Evolutionary conservation across 2,797 vertebrate species (phyloP).

Genomic region (Microcaecilia unicolor): DNA sequence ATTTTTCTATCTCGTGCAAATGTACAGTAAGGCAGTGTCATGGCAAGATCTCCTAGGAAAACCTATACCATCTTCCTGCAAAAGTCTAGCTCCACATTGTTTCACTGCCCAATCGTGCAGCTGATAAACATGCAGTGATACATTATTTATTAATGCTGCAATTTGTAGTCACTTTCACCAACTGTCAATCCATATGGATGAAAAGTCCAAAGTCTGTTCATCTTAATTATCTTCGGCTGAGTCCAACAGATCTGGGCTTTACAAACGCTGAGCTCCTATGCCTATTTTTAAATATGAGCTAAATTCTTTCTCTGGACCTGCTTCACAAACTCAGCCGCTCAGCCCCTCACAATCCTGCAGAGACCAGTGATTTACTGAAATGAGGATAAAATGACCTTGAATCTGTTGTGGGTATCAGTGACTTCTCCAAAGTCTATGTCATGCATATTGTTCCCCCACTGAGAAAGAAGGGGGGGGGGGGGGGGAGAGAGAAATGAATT

Average conservation of each 20-base stretch:
- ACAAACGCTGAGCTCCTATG: slow-evolving; percentile 22
- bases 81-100: slow-evolving; percentile 1
- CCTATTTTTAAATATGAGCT: slow-evolving; percentile 38
- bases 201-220: slow-evolving; percentile 28
- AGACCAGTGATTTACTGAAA: slow-evolving; percentile 51
- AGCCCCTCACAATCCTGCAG: slow-evolving; percentile 6
- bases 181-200: slow-evolving; percentile 28
- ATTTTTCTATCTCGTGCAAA: too few relatives aligned
- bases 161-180: slow-evolving; percentile 29
- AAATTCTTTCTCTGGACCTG: slow-evolving; percentile 13
- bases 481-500: slow-evolving; percentile 27
- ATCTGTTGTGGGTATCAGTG: slow-evolving; percentile 44
- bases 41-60: too few relatives aligned
- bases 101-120: slow-evolving; percentile 2
- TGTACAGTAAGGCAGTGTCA: too few relatives aligned
- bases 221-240: slow-evolving; percentile 37
- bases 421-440: slow-evolving; percentile 63
- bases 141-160: slow-evolving; percentile 30
- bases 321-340: slow-evolving; percentile 22
- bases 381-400: slow-evolving; percentile 54
- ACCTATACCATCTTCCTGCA: not conserved
- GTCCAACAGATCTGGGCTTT: slow-evolving; percentile 21
- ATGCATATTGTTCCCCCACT: slow-evolving; percentile 57
- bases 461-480: slow-evolving; percentile 20
- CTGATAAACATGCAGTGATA: slow-evolving; percentile 5